These are phyloP conservation scores for Onchidella celtica DNA, from an alignment of 2,888 invertebrate genomes.

Conservation along the genomic window DNA sequence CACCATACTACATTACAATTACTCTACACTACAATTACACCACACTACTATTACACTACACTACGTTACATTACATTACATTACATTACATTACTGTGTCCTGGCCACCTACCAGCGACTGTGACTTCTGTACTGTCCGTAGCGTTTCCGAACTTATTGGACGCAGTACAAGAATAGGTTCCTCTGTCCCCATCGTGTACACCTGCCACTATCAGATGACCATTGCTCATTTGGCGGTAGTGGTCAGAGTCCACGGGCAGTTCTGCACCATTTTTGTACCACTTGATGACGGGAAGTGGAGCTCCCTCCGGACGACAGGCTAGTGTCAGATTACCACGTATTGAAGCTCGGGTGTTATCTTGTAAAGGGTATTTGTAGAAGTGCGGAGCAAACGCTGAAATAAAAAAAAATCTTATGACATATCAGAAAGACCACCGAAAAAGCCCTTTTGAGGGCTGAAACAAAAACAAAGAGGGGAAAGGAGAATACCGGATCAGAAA, in stretches of 20 bases:
- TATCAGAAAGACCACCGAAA: too few relatives aligned
- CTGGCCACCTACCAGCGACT: constrained; percentile 26
- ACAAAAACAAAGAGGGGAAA: too few relatives aligned
- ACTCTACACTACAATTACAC: too few relatives aligned
- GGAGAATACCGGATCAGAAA: not conserved
- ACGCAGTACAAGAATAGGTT: constrained; percentile 69
- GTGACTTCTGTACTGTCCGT: constrained; percentile 4
- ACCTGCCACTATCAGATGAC: constrained; percentile 89
- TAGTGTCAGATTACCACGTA: constrained; percentile 94
- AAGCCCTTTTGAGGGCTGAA: too few relatives aligned
- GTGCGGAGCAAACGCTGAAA: constrained; percentile 86
- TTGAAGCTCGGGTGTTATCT: constrained; percentile 88
- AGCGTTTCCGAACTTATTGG: constrained; percentile 17
- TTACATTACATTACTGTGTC: too few relatives aligned
- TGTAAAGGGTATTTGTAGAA: constrained; percentile 93
- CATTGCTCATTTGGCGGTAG: constrained; percentile 88
- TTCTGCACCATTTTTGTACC: constrained; percentile 83
- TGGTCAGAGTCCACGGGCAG: constrained; percentile 19
- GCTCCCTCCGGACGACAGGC: constrained; percentile 95
- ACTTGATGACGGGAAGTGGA: constrained; percentile 88
- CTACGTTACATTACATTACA: too few relatives aligned
- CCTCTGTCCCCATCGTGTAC: constrained; percentile 64
- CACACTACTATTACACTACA: too few relatives aligned
- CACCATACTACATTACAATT: too few relatives aligned
- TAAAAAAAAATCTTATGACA: not conserved